Base-by-base conservation (phyloP, 2,888 invertebrate genomes). In the Autographa pulchrina region DNA sequence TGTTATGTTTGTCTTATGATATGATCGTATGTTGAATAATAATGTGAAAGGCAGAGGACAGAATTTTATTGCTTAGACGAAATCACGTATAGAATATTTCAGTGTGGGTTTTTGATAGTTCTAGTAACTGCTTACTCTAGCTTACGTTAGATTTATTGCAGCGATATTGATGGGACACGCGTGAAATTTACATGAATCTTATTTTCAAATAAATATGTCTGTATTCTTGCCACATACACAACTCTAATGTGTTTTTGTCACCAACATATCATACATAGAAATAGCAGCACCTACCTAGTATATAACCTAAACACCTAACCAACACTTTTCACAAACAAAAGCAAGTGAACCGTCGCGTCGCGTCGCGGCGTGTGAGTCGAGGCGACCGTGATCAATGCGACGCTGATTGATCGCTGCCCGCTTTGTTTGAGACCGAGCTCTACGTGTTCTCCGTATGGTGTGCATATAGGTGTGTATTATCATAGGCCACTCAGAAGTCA, bases 341-440 rank as follows among this genome's bases (percentile, higher is more conserved):
- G 54, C 62, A 61, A 61, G 62, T n/a, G 38, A 32, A 77, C 31
- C 56, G 54, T 9, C 25, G 18, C 58, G 54, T 4, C 52, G 14
- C 41, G n/a, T 38, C 38, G 43, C 9, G 48, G 5, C 31, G 68
- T 25, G 25, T 25, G 2, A 3, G 61, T 62, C 60, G 31, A 32
- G n/a, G 32, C 58, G 54, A 56, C 16, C 67, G 48, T 74, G 77
- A 77, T 77, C 60, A 75, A 77, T 75, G 74, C 35, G 59, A 31
- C 72, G 60, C 31, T 35, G 41, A 35, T 63, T 75, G 81, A 81
- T 75, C 48, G 48, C 48, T n/a, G n/a, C n/a, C 41, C 54, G 65
- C 77, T 31, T 58, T 62, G 60, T 81, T 66, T 59, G 62, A 43
- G 59, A n/a, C 38, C 48, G 48, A 38, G 65, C 59, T 67, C 16